Percentiles rank a stretch among this genome's conserved stretches.
These are phyloP conservation scores for Bungarus multicinctus DNA, from an alignment of 2,113 vertebrate genomes.

Conservation along the genomic window DNA sequence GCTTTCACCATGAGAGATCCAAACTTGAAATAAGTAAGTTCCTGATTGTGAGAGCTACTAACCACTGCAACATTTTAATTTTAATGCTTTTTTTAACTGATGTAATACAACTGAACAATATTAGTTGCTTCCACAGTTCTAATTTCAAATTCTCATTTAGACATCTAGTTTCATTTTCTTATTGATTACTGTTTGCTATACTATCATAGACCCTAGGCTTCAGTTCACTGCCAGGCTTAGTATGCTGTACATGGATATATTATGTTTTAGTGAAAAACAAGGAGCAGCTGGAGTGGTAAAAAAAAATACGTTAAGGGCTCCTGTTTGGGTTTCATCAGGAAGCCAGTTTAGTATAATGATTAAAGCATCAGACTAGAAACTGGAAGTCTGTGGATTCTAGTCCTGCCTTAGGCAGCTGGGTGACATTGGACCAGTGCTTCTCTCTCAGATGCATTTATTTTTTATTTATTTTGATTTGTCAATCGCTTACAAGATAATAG, in stretches of 20 bases:
- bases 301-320: not conserved
- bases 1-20: not conserved
- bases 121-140: not conserved
- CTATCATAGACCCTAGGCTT: not conserved
- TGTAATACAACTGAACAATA: not conserved
- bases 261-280: not conserved
- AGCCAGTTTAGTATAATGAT: not conserved
- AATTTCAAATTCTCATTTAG: not conserved
- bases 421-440: not conserved
- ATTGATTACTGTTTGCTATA: not conserved
- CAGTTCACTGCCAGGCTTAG: not conserved
- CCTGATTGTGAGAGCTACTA: not conserved
- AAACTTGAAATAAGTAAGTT: not conserved
- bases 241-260: not conserved
- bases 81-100: not conserved
- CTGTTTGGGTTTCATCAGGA: not conserved
- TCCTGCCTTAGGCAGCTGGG: not conserved
- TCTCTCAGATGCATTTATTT: too few species aligned
- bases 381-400: not conserved
- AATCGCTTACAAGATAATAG: too few species aligned
- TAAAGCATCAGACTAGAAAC: not conserved
- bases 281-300: not conserved
- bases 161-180: not conserved
- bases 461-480: too few species aligned
- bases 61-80: not conserved